These are phyloP conservation scores for Corydoras maculifer DNA, from an alignment of 2,113 vertebrate genomes.

Conservation along the genomic window DNA sequence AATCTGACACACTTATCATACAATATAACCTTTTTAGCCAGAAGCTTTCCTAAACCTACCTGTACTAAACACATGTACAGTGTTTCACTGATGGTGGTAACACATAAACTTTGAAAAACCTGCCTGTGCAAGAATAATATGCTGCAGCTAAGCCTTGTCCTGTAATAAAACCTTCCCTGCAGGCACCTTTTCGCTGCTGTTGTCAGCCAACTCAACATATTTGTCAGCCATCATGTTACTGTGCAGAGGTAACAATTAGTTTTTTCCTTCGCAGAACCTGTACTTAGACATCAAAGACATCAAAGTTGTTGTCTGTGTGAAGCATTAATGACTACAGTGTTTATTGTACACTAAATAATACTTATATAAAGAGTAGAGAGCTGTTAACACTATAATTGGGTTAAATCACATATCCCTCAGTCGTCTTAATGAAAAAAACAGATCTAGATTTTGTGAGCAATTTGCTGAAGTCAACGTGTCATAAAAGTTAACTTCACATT, in stretches of 20 bases:
- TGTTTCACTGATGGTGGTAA: conserved; percentile 5
- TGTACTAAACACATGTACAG: background rate
- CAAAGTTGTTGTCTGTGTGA: conserved; percentile 7
- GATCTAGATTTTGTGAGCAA: background rate
- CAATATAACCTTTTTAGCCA: background rate
- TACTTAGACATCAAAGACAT: conserved; percentile 46
- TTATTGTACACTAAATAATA: background rate
- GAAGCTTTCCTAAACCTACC: background rate
- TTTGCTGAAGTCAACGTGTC: background rate
- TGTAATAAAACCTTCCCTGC: conserved; percentile 33
- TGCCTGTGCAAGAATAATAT: conserved; percentile 23
- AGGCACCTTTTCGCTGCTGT: conserved; percentile 24
- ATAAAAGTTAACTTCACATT: conserved; percentile 3
- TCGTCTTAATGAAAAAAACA: background rate
- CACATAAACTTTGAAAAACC: conserved; percentile 9
- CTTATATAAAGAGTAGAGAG: background rate
- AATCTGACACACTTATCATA: conserved; percentile 5
- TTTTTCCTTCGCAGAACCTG: conserved; percentile 36
- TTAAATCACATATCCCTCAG: background rate
- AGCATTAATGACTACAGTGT: conserved; percentile 8
- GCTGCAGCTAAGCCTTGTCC: background rate
- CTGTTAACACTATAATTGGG: conserved; percentile 8
- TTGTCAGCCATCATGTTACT: conserved; percentile 27
- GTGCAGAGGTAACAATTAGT: conserved; percentile 41
- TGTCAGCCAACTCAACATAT: conserved; percentile 20